Base-by-base conservation (phyloP, 35 echinoderm and acorn worm species). In the Eucidaris tribuloides region DNA sequence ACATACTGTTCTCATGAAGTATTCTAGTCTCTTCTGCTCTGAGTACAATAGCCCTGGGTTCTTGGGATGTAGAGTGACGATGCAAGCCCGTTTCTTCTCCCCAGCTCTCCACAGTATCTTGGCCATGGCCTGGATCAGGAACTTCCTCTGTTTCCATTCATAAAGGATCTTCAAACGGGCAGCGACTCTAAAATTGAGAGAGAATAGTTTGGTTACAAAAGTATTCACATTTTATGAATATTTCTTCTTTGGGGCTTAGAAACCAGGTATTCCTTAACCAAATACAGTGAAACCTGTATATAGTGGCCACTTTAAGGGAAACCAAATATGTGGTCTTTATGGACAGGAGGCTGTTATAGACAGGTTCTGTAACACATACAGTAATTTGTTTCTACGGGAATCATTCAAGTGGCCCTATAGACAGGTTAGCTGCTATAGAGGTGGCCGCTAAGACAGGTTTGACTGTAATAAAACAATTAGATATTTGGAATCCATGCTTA, bases 61-160 rank as follows among this genome's bases (percentile, higher is more conserved):
- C 17, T 13, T 22, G 24, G 68, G 41, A n/a, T 74, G 44, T 33
- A 43, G 36, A 4, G 44, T 33, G 18, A 41, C 68, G 24, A 74
- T n/a, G 13, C 2, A 42, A 23, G 68, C 68, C 37, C 44, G 38
- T 40, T 74, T 74, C 1, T 36, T 20, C 18, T 74, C 35, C 14
- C 68, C 68, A 17, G 68, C 68, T 22, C 68, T 13, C 68, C 68
- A 74, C 24, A 74, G 37, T 9, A 74, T 74, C 1, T n/a, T 74
- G 40, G 40, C 41, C 37, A 74, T 33, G 9, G 68, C 37, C 5
- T 44, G 18, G 37, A 74, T 44, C 15, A 74, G 44, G 15, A 3
- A 3, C 22, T 44, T 74, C 68, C 68, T 74, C 68, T 74, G 68
- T 6, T 68, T 68, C 64, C 64, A 34, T 68, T 68, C 64, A 36